Evolutionary conservation across 2,888 invertebrate genomes (phyloP).

Genomic region (Drosophila merina): DNA sequence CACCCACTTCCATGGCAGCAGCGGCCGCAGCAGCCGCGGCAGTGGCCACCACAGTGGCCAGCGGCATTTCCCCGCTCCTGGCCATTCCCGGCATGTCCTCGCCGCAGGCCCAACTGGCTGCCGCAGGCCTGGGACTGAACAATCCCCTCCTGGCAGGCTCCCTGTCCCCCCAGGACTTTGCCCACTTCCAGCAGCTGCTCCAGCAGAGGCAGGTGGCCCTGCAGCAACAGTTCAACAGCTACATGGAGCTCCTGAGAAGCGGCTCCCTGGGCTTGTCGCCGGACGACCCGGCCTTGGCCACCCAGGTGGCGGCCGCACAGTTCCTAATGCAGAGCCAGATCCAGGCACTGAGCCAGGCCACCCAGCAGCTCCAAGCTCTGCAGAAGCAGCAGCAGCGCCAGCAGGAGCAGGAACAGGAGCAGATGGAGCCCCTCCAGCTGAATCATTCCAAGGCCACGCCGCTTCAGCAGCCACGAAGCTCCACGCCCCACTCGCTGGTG

Average conservation of each 20-base stretch:
- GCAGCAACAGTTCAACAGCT: slow-evolving; percentile 83
- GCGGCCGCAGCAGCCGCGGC: slow-evolving; percentile 54
- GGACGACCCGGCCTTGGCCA: slow-evolving; percentile 80
- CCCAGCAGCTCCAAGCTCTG: slow-evolving; percentile 92
- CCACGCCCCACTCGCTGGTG: slow-evolving; percentile 81
- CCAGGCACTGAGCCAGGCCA: slow-evolving; percentile 93
- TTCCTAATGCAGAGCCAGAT: slow-evolving; percentile 90
- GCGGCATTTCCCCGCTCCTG: slow-evolving; percentile 66
- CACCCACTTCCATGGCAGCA: slow-evolving; percentile 55
- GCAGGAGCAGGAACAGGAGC: slow-evolving; percentile 57
- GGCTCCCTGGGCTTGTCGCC: slow-evolving; percentile 76
- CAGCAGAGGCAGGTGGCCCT: slow-evolving; percentile 83
- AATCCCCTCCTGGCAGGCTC: slow-evolving; percentile 71
- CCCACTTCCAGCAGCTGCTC: slow-evolving; percentile 81
- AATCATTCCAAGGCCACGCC: slow-evolving; percentile 71
- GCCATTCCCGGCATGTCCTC: slow-evolving; percentile 71
- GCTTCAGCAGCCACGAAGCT: slow-evolving; percentile 68
- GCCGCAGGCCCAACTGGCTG: slow-evolving; percentile 76
- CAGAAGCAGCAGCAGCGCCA: slow-evolving; percentile 87
- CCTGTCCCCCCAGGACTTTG: slow-evolving; percentile 81
- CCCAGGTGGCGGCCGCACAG: slow-evolving; percentile 86
- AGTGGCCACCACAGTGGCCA: slow-evolving; percentile 45
- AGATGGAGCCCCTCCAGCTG: slow-evolving; percentile 60
- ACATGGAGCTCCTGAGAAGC: slow-evolving; percentile 82
- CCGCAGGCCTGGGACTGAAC: slow-evolving; percentile 65